These are phyloP conservation scores for Ploceus nigricollis DNA, from an alignment of 2,113 vertebrate genomes.

Conservation along the genomic window DNA sequence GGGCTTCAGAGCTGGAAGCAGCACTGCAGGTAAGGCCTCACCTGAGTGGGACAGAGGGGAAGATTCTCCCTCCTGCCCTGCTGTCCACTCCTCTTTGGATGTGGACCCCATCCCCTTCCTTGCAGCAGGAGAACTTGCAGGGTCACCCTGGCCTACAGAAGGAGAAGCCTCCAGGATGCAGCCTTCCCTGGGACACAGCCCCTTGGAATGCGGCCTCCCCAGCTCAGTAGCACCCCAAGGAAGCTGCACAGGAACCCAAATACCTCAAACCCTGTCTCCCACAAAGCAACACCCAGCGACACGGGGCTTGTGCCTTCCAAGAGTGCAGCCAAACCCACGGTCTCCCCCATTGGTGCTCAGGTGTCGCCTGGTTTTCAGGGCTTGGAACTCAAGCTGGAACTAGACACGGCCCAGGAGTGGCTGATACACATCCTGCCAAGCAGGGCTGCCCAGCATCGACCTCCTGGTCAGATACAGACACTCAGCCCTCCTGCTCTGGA, in stretches of 20 bases:
- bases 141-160: fast-evolving
- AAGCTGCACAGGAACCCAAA: background rate
- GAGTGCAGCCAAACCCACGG: background rate
- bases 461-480: background rate
- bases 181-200: background rate
- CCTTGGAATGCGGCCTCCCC: fast-evolving
- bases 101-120: background rate
- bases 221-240: background rate
- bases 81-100: background rate
- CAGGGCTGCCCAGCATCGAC: fast-evolving
- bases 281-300: fast-evolving
- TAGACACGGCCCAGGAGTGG: fast-evolving
- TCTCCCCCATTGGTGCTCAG: fast-evolving
- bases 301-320: fast-evolving
- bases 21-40: background rate
- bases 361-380: background rate
- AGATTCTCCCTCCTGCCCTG: background rate
- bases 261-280: fast-evolving
- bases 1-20: background rate
- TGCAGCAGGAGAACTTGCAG: background rate
- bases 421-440: background rate
- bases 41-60: background rate
- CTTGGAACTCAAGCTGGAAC: background rate
- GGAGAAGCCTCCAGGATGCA: background rate
- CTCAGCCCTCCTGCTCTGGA: too few species aligned